These are phyloP conservation scores for Capitulum mitella DNA, from an alignment of 2,888 invertebrate genomes.

Conservation along the genomic window DNA sequence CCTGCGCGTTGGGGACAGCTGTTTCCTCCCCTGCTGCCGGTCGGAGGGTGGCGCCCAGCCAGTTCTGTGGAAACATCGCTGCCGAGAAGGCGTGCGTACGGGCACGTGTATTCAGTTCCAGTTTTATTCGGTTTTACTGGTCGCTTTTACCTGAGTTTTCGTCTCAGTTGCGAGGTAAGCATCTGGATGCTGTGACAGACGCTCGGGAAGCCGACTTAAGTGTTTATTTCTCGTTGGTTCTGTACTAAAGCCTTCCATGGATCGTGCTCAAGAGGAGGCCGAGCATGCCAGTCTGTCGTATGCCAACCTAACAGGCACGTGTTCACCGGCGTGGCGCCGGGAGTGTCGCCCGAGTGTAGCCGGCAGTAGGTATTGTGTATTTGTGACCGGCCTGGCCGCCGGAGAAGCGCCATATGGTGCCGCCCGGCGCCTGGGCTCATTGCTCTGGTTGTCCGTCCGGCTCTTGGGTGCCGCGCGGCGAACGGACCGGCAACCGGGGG, in stretches of 20 bases:
- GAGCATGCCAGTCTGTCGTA: constrained; percentile 13
- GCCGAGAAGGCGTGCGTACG: background rate
- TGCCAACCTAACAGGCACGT: constrained; percentile 5
- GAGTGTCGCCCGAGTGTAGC: too few relatives aligned
- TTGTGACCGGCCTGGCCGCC: too few relatives aligned
- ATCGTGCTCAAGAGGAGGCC: constrained; percentile 9
- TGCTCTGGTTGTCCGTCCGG: too few relatives aligned
- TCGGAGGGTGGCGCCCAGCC: background rate
- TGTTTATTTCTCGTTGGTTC: constrained; percentile 24
- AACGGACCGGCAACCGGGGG: too few relatives aligned
- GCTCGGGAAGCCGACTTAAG: background rate
- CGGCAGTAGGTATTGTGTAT: too few relatives aligned
- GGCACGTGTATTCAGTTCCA: constrained; percentile 18
- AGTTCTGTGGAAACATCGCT: background rate
- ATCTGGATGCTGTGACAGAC: background rate
- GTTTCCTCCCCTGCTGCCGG: background rate
- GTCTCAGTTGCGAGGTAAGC: constrained; percentile 21
- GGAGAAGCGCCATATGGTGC: too few relatives aligned
- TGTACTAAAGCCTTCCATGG: background rate
- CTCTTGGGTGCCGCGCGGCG: too few relatives aligned
- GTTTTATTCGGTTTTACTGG: constrained; percentile 24
- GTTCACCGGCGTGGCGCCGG: too few relatives aligned
- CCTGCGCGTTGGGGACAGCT: background rate
- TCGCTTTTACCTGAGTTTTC: constrained; percentile 23
- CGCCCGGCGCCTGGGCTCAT: too few relatives aligned